phyloP scores from a whole-genome alignment of 2,113 vertebrate species.

The Platichthys stellatus region DNA sequence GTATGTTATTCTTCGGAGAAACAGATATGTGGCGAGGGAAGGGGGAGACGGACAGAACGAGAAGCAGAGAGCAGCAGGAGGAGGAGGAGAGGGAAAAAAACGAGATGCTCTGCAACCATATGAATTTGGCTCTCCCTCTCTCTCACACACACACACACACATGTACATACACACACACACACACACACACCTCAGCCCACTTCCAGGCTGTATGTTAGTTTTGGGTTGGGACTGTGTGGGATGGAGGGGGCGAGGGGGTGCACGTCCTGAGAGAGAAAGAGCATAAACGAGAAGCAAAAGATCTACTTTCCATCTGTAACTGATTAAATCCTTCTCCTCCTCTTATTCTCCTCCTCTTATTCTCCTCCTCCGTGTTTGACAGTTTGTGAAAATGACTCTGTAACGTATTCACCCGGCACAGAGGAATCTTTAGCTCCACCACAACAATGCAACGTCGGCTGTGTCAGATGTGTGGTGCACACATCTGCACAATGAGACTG shows the following conservation, averaged over 20 bases:
- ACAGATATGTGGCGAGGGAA: conserved; percentile 71
- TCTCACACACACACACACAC: conserved; percentile 18
- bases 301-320: conserved; percentile 76
- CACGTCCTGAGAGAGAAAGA: conserved; percentile 60
- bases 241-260: conserved; percentile 22
- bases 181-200: conserved; percentile 55
- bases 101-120: conserved; percentile 66
- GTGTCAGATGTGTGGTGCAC: conserved; percentile 25
- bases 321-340: conserved; percentile 67
- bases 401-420: conserved; percentile 46
- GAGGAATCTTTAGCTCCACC: conserved; percentile 30
- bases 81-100: background rate
- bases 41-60: conserved; percentile 49
- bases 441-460: conserved; percentile 48
- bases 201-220: conserved; percentile 78
- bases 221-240: conserved; percentile 69
- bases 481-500: conserved; percentile 30
- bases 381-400: conserved; percentile 59
- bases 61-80: conserved; percentile 53
- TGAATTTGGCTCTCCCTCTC: conserved; percentile 48
- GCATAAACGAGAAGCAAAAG: conserved; percentile 63
- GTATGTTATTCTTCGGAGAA: conserved; percentile 81
- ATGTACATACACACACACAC: conserved; percentile 13
- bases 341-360: conserved; percentile 33
- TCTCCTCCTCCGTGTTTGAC: conserved; percentile 59